A percentile compares a stretch with the other conserved stretches of the same genome.
phyloP scores from a whole-genome alignment of 2,113 vertebrate species.

The Sclerurus mexicanus region DNA sequence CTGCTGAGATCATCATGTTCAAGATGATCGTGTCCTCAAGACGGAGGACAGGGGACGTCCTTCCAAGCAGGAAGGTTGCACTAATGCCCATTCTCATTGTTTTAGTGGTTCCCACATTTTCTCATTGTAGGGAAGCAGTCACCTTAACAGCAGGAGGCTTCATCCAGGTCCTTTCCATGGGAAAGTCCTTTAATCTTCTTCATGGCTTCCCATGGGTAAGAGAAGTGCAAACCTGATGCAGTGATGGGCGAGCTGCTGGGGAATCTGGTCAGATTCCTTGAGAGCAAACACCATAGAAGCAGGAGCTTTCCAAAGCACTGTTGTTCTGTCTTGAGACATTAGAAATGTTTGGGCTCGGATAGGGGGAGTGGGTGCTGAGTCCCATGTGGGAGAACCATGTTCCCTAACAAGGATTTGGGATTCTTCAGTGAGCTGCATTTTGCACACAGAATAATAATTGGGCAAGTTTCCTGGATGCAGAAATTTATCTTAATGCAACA shows the following conservation, averaged over 20 bases:
- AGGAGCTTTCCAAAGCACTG: neutral
- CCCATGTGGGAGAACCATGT: rapidly evolving
- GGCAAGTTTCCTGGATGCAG: neutral
- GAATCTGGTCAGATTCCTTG: neutral
- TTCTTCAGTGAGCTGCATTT: neutral
- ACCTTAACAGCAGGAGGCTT: neutral
- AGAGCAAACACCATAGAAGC: neutral
- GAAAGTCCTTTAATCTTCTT: neutral
- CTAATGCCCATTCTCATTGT: neutral
- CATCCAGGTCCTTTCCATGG: neutral
- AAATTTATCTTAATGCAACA: neutral
- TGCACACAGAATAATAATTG: neutral
- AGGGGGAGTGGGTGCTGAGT: rapidly evolving
- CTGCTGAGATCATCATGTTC: rapidly evolving
- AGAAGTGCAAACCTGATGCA: neutral
- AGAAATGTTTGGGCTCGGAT: neutral
- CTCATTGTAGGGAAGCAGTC: neutral
- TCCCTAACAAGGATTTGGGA: neutral
- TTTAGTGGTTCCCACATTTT: neutral
- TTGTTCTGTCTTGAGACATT: neutral
- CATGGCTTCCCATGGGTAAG: neutral
- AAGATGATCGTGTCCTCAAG: neutral
- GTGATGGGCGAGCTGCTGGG: neutral
- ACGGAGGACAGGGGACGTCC: neutral
- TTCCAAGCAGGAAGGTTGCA: neutral